Conservation (phyloP, 2,113 vertebrate species). For the Eonycteris spelaea region DNA sequence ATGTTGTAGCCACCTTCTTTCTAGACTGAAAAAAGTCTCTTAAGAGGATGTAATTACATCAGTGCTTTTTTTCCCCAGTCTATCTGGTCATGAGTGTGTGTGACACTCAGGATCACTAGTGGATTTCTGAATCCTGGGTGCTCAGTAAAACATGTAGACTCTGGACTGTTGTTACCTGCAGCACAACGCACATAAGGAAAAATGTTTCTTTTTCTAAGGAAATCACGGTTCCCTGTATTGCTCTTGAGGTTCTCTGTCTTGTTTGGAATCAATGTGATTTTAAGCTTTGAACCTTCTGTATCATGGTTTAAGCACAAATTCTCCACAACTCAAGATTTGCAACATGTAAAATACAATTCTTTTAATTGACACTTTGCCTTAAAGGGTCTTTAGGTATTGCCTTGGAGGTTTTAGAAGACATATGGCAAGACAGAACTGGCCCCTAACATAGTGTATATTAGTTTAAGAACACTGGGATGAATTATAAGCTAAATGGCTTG, state of each 20-base stretch:
- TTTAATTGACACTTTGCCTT: constrained; percentile 8
- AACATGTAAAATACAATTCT: constrained; percentile 12
- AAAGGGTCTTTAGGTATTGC: neutral
- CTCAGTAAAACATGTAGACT: neutral
- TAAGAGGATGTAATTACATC: neutral
- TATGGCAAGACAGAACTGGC: neutral
- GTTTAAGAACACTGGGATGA: constrained; percentile 9
- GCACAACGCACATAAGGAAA: neutral
- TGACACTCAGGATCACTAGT: neutral
- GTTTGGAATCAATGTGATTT: constrained; percentile 23
- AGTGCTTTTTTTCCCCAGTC: neutral
- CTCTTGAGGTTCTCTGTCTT: neutral
- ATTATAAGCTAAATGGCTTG: constrained; percentile 16
- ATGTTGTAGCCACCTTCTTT: neutral
- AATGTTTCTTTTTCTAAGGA: neutral
- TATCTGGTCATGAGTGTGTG: neutral
- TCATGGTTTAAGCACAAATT: constrained; percentile 13
- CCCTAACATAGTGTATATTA: neutral
- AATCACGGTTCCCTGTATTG: neutral
- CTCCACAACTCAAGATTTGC: neutral
- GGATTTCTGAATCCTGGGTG: neutral
- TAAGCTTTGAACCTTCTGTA: constrained; percentile 21
- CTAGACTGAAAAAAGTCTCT: neutral
- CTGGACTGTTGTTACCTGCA: neutral
- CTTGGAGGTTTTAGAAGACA: neutral